Percentiles rank a stretch among this genome's conserved stretches.
phyloP scores from a whole-genome alignment of 2,113 vertebrate genomes.

The Bos javanicus region DNA sequence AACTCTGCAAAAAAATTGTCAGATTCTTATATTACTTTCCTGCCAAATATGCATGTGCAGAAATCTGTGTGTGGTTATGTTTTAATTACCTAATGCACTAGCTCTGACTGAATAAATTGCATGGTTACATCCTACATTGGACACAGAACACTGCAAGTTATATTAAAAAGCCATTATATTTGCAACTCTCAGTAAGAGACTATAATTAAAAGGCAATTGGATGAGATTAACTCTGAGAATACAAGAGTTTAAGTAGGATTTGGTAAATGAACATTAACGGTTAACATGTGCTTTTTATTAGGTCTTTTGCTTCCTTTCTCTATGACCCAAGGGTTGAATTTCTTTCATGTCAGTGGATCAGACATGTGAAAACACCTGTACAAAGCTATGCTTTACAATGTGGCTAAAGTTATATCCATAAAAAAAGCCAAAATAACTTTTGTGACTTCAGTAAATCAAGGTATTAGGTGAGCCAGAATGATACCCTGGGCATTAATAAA shows the following conservation, averaged over 20 bases:
- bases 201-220: slow-evolving; percentile 80
- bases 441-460: slow-evolving; percentile 72
- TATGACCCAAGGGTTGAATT: slow-evolving; percentile 57
- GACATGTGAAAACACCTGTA: slow-evolving; percentile 70
- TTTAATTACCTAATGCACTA: slow-evolving; percentile 73
- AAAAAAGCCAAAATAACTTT: slow-evolving; percentile 58
- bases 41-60: background rate
- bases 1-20: background rate
- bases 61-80: slow-evolving; percentile 1
- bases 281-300: slow-evolving; percentile 77
- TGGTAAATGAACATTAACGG: slow-evolving; percentile 76
- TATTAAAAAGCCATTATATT: slow-evolving; percentile 83
- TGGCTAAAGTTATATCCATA: slow-evolving; percentile 47
- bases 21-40: background rate
- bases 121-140: slow-evolving; percentile 73
- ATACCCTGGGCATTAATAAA: slow-evolving; percentile 71
- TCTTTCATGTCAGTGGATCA: slow-evolving; percentile 56
- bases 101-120: slow-evolving; percentile 74
- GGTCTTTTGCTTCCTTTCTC: slow-evolving; percentile 10
- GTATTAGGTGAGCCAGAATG: slow-evolving; percentile 60
- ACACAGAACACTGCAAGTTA: slow-evolving; percentile 74
- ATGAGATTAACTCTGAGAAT: slow-evolving; percentile 79
- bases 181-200: slow-evolving; percentile 73
- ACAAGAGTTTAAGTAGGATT: slow-evolving; percentile 77
- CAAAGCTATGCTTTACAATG: slow-evolving; percentile 41